Conservation (phyloP, 2,888 invertebrate species). For the Clusia tigrina region DNA sequence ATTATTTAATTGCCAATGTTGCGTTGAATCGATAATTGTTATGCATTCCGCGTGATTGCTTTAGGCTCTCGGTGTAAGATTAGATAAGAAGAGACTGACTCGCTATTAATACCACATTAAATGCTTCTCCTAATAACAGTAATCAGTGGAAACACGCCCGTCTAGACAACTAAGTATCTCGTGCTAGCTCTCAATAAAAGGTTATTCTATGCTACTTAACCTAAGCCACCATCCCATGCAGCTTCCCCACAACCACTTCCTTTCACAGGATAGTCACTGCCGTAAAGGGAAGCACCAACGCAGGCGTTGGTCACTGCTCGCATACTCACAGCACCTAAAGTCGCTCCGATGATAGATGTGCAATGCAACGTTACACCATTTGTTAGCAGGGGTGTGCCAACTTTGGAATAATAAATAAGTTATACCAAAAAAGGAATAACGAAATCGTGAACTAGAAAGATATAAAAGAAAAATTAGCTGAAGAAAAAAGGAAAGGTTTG, state of each 20-base stretch:
- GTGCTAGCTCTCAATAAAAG: too few relatives aligned
- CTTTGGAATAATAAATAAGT: background rate
- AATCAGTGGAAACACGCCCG: too few relatives aligned
- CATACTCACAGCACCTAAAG: background rate
- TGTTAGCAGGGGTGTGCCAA: constrained; percentile 46
- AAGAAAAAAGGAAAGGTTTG: constrained; percentile 9
- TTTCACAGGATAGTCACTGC: background rate
- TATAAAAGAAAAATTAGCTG: background rate
- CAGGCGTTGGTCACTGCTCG: background rate
- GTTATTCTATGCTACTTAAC: background rate
- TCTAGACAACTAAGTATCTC: background rate
- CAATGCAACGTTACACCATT: constrained; percentile 56
- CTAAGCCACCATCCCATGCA: background rate
- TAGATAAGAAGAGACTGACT: too few relatives aligned
- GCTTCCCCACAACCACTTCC: background rate
- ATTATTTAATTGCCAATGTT: constrained; percentile 11
- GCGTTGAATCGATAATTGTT: constrained; percentile 48
- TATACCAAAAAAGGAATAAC: background rate
- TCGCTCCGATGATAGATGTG: constrained; percentile 50
- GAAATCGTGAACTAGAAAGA: background rate
- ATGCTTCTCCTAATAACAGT: too few relatives aligned
- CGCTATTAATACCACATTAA: too few relatives aligned
- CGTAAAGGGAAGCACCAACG: too few relatives aligned
- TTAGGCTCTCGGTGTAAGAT: constrained; percentile 15
- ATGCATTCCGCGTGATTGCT: constrained; percentile 56